phyloP scores from a whole-genome alignment of 2,797 vertebrate species.

The Semaprochilodus insignis region DNA sequence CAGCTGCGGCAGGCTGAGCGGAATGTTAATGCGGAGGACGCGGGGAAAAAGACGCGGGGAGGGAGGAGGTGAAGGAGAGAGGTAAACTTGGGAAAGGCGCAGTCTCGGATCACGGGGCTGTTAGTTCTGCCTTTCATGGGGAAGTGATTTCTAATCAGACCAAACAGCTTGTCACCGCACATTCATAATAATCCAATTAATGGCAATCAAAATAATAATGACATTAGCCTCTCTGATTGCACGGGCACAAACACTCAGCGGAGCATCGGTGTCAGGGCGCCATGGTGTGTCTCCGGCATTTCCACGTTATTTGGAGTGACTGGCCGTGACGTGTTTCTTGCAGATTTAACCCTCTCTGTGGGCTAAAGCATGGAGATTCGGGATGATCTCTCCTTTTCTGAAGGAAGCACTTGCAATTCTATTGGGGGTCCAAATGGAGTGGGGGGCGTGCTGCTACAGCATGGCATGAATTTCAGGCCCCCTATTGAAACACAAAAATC shows the following conservation, averaged over 20 bases:
- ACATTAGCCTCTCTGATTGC: conserved; percentile 68
- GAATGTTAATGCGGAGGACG: conserved; percentile 51
- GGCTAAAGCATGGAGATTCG: neutral
- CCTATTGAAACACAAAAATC: too few species aligned
- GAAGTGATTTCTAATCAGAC: conserved; percentile 79
- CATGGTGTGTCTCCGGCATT: conserved; percentile 7
- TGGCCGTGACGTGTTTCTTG: conserved; percentile 26
- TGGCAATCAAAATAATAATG: conserved; percentile 75
- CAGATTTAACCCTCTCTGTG: conserved; percentile 1
- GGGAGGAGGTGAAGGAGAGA: conserved; percentile 13
- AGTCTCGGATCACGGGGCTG: conserved; percentile 61
- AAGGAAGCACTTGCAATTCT: neutral
- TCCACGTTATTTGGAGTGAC: conserved; percentile 40
- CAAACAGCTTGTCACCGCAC: conserved; percentile 76
- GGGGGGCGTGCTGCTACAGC: neutral
- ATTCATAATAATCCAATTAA: conserved; percentile 81
- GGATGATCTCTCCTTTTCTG: neutral
- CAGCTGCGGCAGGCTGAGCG: conserved; percentile 29
- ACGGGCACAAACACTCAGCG: conserved; percentile 48
- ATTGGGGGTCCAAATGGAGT: neutral
- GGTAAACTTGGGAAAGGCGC: conserved; percentile 39
- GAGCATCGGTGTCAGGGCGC: conserved; percentile 25
- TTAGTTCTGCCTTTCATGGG: conserved; percentile 76
- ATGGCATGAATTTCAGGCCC: too few species aligned
- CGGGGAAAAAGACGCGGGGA: neutral